These are phyloP conservation scores for Calycopis cecrops DNA, from an alignment of 1,140 invertebrate genomes.

Conservation along the genomic window DNA sequence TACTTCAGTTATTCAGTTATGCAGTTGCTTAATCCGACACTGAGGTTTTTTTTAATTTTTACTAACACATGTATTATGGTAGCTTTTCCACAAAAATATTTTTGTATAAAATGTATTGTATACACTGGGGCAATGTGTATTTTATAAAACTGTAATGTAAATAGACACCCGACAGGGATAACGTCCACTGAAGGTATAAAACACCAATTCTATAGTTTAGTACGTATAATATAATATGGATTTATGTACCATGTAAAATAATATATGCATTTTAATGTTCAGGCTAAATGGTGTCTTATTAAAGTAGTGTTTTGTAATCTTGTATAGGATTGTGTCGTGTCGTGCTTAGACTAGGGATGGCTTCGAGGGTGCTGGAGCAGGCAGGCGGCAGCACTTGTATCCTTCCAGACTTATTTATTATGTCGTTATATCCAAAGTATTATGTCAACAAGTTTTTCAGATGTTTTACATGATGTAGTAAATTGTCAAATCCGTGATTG, in stretches of 20 bases:
- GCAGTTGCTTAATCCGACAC: no score
- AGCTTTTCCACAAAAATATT: background rate
- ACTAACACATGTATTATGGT: no score
- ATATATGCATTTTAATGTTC: slow-evolving; percentile 4
- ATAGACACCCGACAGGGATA: slow-evolving; percentile 10
- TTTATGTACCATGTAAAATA: slow-evolving; percentile 4
- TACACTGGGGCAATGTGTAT: slow-evolving; percentile 4
- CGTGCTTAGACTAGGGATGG: slow-evolving; percentile 7
- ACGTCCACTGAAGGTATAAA: slow-evolving; percentile 15
- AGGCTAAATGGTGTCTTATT: slow-evolving; percentile 18
- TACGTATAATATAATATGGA: slow-evolving; percentile 3
- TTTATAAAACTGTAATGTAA: slow-evolving; percentile 21
- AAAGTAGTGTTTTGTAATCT: slow-evolving; percentile 16
- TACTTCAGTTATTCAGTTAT: no score
- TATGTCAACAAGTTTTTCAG: no score
- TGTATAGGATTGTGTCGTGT: slow-evolving; percentile 7
- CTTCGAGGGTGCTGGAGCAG: background rate
- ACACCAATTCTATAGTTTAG: slow-evolving; percentile 13
- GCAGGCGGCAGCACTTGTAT: no score
- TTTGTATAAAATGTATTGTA: slow-evolving; percentile 1
- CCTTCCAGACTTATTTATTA: no score
- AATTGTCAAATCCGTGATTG: no score
- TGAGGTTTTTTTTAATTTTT: no score
- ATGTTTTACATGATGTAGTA: no score
- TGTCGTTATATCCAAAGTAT: no score